A percentile compares a stretch with the other conserved stretches of the same genome.
Conservation (phyloP, 2,888 invertebrate species). For the Abrostola triplasia region DNA sequence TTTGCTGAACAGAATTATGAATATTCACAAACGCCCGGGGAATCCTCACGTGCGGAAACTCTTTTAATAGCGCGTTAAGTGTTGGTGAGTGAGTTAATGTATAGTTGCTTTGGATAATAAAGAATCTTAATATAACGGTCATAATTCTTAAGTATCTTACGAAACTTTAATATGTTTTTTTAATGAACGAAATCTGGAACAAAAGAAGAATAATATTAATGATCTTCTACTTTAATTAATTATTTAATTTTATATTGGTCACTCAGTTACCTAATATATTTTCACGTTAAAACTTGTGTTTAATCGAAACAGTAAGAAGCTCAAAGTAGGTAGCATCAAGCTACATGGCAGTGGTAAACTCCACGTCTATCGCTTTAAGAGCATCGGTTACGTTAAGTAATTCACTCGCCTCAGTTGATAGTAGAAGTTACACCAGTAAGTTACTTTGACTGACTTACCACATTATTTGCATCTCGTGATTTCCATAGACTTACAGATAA, state of each 20-base stretch:
- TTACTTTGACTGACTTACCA: conserved; percentile 36
- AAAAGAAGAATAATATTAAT: background rate
- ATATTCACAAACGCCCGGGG: conserved; percentile 78
- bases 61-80: conserved; percentile 72
- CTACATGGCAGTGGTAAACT: conserved; percentile 24
- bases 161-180: conserved; percentile 7
- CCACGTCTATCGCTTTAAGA: conserved; percentile 44
- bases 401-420: conserved; percentile 46
- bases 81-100: conserved; percentile 52
- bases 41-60: conserved; percentile 71
- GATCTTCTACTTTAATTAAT: background rate
- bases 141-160: conserved; percentile 17
- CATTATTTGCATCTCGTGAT: conserved; percentile 40
- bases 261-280: background rate
- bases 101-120: conserved; percentile 31
- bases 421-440: conserved; percentile 37
- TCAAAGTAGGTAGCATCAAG: conserved; percentile 5
- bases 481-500: conserved; percentile 19
- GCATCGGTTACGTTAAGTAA: conserved; percentile 55
- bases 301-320: background rate
- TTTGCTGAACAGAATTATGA: conserved; percentile 73
- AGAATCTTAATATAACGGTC: conserved; percentile 23
- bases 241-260: background rate
- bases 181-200: background rate
- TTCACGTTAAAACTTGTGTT: too few species aligned